phyloP scores from a whole-genome alignment of 2,113 vertebrate genomes.

The Pachycephala philippinensis region DNA sequence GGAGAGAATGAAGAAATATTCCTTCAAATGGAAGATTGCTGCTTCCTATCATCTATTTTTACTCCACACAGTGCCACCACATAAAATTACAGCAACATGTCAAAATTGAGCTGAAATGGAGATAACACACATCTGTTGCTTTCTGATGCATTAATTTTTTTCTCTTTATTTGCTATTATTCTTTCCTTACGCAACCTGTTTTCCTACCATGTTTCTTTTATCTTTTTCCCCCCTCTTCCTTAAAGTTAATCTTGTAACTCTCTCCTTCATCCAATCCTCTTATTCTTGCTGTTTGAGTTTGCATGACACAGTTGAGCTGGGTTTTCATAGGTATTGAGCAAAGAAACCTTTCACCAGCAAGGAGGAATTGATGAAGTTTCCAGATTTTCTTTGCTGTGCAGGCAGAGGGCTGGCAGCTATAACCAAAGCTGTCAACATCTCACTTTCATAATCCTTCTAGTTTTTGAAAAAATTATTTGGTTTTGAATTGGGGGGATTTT shows the following conservation, averaged over 20 bases:
- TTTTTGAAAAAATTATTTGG: not conserved
- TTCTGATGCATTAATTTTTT: not conserved
- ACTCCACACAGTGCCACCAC: not conserved
- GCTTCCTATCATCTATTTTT: not conserved
- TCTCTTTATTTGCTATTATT: not conserved
- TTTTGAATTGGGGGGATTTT: not conserved
- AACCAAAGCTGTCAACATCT: not conserved
- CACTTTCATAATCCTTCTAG: not conserved
- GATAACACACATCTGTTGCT: not conserved
- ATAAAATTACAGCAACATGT: not conserved
- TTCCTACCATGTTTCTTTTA: not conserved
- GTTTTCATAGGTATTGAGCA: not conserved
- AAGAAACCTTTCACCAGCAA: not conserved
- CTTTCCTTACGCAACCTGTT: not conserved
- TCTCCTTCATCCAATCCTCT: not conserved
- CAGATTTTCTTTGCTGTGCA: not conserved
- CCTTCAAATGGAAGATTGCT: not conserved
- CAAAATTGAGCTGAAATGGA: not conserved
- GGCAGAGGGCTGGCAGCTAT: not conserved
- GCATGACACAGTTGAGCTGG: not conserved
- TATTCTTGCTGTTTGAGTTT: not conserved
- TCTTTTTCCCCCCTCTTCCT: accelerated
- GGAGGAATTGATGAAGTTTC: not conserved
- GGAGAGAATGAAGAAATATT: not conserved
- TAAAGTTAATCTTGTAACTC: not conserved